phyloP scores from a whole-genome alignment of 1,140 invertebrate species.

The Megathymus violae region DNA sequence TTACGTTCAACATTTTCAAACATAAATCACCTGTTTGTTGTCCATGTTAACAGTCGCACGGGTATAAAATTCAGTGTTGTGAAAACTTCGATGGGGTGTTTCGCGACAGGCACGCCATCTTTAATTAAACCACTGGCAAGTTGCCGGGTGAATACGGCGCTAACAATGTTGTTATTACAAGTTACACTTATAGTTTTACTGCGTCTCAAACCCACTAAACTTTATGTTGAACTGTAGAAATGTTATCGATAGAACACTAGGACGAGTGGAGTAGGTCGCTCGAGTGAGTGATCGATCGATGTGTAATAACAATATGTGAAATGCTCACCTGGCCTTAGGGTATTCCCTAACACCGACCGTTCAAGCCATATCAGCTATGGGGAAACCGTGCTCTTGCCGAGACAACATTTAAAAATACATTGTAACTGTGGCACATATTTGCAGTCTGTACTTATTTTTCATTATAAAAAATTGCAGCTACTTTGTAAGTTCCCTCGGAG shows the following conservation, averaged over 20 bases:
- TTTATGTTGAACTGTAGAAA: slow-evolving; percentile 16
- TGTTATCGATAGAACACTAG: slow-evolving; percentile 4
- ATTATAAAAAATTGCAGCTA: neutral
- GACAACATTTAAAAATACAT: neutral
- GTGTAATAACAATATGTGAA: slow-evolving; percentile 41
- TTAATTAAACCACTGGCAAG: too few relatives aligned
- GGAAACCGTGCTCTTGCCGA: slow-evolving; percentile 2
- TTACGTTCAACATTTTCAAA: too few relatives aligned
- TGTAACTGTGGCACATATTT: slow-evolving; percentile 6
- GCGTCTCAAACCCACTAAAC: too few relatives aligned
- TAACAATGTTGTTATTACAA: too few relatives aligned
- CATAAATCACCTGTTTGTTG: too few relatives aligned
- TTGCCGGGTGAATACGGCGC: too few relatives aligned
- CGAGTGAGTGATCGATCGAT: slow-evolving; percentile 37
- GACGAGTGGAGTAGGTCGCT: too few relatives aligned
- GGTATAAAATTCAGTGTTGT: too few relatives aligned
- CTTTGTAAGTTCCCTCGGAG: neutral
- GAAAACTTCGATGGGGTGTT: too few relatives aligned
- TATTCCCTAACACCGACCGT: slow-evolving; percentile 35
- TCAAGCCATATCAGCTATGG: slow-evolving; percentile 26
- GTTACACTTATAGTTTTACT: too few relatives aligned
- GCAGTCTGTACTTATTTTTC: slow-evolving; percentile 2
- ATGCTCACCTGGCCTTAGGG: slow-evolving; percentile 61
- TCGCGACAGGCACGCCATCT: too few relatives aligned
- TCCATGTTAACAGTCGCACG: too few relatives aligned